Base-by-base conservation (phyloP, 2,888 invertebrate genomes). In the Apoda limacodes region DNA sequence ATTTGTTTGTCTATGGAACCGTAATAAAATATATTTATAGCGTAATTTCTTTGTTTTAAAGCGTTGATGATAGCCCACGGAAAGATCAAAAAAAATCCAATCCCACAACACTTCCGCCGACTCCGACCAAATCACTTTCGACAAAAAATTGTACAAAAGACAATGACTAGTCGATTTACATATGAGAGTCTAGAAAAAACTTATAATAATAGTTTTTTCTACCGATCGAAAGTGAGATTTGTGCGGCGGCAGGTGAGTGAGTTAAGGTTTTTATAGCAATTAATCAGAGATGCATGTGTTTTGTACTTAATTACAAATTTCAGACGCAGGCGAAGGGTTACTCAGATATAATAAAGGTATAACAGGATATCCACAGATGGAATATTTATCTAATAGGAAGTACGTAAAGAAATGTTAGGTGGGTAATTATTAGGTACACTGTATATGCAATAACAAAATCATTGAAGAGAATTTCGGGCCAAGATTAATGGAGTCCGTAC, bases 341-440 rank as follows among this genome's bases (percentile, higher is more conserved):
- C 74, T 78, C 75, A 78, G 76, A 76, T 66, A 72, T 72, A 75
- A 76, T 78, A 75, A 76, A 78, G 76, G 69, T 76, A 75, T 65
- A 58, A 41, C 39, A 39, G 34, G 15, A 28, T 20, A 32, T n/a
- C n/a, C n/a, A n/a, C n/a, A n/a, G n/a, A n/a, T n/a, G n/a, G n/a
- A n/a, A n/a, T n/a, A n/a, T n/a, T n/a, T n/a, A n/a, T n/a, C n/a
- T n/a, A n/a, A n/a, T n/a, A n/a, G n/a, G n/a, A n/a, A n/a, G n/a
- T n/a, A n/a, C n/a, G n/a, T n/a, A n/a, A n/a, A n/a, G n/a, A n/a
- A n/a, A n/a, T n/a, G n/a, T n/a, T n/a, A n/a, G n/a, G n/a, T n/a
- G n/a, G n/a, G n/a, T n/a, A n/a, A n/a, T n/a, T n/a, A n/a, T n/a
- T n/a, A n/a, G n/a, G n/a, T n/a, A n/a, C n/a, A n/a, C n/a, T n/a